Conservation (phyloP, 2,113 vertebrate species). For the Ceyx melanurus region DNA sequence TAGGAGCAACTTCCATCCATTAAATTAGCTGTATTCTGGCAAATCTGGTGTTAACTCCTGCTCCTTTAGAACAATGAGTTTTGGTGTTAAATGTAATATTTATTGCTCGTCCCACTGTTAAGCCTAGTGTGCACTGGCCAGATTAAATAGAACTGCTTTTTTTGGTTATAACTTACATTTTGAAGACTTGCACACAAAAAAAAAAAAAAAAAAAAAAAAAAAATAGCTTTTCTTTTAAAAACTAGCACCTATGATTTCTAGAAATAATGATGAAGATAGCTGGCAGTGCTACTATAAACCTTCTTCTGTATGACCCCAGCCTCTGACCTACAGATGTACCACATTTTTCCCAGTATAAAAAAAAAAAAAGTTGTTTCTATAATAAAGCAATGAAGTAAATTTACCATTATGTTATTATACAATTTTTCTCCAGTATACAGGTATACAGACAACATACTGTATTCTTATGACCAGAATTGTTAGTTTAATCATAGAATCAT, state of each 20-base stretch:
- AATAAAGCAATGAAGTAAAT: not conserved
- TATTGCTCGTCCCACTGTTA: not conserved
- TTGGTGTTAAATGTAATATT: not conserved
- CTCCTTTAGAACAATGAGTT: not conserved
- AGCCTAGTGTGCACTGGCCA: not conserved
- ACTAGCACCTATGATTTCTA: not conserved
- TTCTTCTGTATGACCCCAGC: not conserved
- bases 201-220: not conserved
- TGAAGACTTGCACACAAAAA: fast-evolving
- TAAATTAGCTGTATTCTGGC: not conserved
- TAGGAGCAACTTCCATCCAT: not conserved
- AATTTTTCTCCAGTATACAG: not conserved
- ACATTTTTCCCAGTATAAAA: not conserved
- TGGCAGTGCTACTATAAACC: not conserved
- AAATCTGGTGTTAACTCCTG: not conserved
- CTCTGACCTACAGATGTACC: not conserved
- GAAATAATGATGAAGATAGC: not conserved
- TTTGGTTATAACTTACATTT: not conserved
- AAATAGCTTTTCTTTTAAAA: not conserved
- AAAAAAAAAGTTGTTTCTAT: not conserved
- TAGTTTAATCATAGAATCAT: not conserved
- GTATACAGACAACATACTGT: not conserved
- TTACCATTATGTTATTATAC: not conserved
- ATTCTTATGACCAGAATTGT: not conserved
- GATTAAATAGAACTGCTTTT: not conserved